These are phyloP conservation scores for Erebia palarica DNA, from an alignment of 2,888 invertebrate genomes.

Conservation along the genomic window DNA sequence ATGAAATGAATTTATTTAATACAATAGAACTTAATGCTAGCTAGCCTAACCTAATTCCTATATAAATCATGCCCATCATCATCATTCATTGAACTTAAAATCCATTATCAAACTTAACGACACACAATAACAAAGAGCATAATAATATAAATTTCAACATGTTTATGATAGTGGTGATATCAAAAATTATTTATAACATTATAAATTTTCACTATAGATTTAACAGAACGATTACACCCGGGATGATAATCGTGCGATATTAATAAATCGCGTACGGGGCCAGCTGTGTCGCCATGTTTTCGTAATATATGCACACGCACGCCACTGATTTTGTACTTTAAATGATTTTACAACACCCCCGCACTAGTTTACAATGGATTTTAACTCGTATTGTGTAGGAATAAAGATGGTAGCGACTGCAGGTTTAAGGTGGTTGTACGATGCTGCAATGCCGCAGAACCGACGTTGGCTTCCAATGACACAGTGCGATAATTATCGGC, in stretches of 20 bases:
- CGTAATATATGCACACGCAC: conserved; percentile 46
- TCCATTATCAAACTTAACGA: not conserved
- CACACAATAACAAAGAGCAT: conserved; percentile 1
- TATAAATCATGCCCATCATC: no score
- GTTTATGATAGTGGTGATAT: conserved; percentile 35
- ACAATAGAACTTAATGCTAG: no score
- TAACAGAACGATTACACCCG: conserved; percentile 33
- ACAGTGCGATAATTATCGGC: conserved; percentile 51
- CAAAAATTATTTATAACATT: conserved; percentile 35
- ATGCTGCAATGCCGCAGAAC: conserved; percentile 44
- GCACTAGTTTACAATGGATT: conserved; percentile 6
- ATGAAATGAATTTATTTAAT: no score
- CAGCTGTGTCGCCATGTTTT: conserved; percentile 32
- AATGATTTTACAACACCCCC: conserved; percentile 34
- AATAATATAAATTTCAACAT: conserved; percentile 14
- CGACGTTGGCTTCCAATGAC: conserved; percentile 48
- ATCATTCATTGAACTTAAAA: not conserved
- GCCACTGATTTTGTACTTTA: conserved; percentile 43
- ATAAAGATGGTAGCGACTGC: conserved; percentile 20
- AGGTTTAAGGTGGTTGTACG: conserved; percentile 20
- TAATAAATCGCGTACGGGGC: conserved; percentile 42
- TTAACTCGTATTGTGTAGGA: conserved; percentile 20
- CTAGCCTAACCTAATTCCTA: no score
- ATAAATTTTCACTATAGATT: conserved; percentile 36
- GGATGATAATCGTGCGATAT: conserved; percentile 42